Conservation (phyloP, 2,797 vertebrate species). For the Sebastiscus albofasciatus region DNA sequence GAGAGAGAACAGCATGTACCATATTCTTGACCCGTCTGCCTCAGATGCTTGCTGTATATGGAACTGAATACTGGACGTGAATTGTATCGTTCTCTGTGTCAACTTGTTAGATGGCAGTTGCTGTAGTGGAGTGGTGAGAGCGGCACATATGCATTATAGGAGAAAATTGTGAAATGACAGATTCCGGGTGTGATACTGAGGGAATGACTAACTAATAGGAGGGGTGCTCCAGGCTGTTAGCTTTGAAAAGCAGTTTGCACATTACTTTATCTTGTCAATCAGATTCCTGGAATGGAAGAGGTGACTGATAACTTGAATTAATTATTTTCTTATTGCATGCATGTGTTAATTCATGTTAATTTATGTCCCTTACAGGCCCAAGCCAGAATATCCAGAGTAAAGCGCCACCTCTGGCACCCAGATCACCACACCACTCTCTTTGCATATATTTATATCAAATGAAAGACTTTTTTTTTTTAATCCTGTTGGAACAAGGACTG, state of each 20-base stretch:
- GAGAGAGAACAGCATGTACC: conserved; percentile 83
- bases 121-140: conserved; percentile 84
- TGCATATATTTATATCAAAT: conserved; percentile 83
- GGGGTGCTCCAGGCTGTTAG: conserved; percentile 87
- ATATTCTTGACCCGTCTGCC: conserved; percentile 83
- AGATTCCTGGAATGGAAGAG: conserved; percentile 85
- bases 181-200: conserved; percentile 88
- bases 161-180: conserved; percentile 90
- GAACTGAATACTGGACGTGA: conserved; percentile 82
- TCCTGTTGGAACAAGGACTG: conserved; percentile 80
- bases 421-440: conserved; percentile 82
- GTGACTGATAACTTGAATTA: conserved; percentile 87
- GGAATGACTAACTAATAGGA: conserved; percentile 90
- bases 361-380: conserved; percentile 84
- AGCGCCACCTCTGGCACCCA: conserved; percentile 83
- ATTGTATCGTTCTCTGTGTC: conserved; percentile 81
- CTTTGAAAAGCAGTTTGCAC: conserved; percentile 86
- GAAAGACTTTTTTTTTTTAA: conserved; percentile 78
- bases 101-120: conserved; percentile 85
- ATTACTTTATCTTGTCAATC: conserved; percentile 88
- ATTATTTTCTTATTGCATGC: conserved; percentile 86
- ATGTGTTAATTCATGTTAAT: conserved; percentile 86
- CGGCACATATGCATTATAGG: conserved; percentile 88
- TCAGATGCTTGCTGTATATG: conserved; percentile 79
- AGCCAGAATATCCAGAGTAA: conserved; percentile 84